A percentile compares a stretch with the other conserved stretches of the same genome.
These are phyloP conservation scores for Cyclophora punctaria DNA, from an alignment of 2,888 invertebrate species.

Conservation along the genomic window DNA sequence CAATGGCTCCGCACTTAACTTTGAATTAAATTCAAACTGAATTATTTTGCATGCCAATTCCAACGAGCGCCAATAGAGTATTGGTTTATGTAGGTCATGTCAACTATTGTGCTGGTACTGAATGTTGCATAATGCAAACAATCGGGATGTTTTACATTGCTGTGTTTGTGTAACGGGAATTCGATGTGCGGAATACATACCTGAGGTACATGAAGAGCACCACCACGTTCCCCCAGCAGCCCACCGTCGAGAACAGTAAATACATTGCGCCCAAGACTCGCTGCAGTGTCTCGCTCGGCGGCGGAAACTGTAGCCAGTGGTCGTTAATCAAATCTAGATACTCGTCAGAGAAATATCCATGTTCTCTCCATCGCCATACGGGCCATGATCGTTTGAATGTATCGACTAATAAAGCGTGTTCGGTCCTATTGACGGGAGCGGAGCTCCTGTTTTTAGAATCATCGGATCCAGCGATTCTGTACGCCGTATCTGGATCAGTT, in stretches of 20 bases:
- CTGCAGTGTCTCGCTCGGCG: slow-evolving; percentile 75
- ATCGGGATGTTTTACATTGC: no score
- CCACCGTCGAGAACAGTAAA: slow-evolving; percentile 76
- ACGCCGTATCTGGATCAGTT: slow-evolving; percentile 20
- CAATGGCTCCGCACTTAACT: no score
- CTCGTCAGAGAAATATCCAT: slow-evolving; percentile 74
- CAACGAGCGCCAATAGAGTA: no score
- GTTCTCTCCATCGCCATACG: slow-evolving; percentile 63
- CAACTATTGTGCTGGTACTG: no score
- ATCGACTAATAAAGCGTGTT: slow-evolving; percentile 39
- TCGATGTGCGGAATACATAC: slow-evolving; percentile 54
- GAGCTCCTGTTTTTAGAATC: slow-evolving; percentile 28
- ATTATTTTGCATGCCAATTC: no score
- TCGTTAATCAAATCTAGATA: slow-evolving; percentile 77
- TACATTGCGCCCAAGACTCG: slow-evolving; percentile 78
- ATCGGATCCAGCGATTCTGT: slow-evolving; percentile 21
- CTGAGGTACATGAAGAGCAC: slow-evolving; percentile 83
- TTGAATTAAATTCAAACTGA: no score
- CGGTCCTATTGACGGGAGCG: slow-evolving; percentile 27
- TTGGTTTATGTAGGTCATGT: no score
- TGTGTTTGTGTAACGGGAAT: no score
- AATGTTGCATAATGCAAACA: no score
- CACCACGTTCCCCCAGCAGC: slow-evolving; percentile 81
- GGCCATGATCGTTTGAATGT: slow-evolving; percentile 60
- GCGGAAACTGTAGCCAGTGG: slow-evolving; percentile 83